Percentiles rank a stretch among this genome's conserved stretches.
Conservation (phyloP, 2,888 invertebrate genomes). For the Yponomeuta evonymella region DNA sequence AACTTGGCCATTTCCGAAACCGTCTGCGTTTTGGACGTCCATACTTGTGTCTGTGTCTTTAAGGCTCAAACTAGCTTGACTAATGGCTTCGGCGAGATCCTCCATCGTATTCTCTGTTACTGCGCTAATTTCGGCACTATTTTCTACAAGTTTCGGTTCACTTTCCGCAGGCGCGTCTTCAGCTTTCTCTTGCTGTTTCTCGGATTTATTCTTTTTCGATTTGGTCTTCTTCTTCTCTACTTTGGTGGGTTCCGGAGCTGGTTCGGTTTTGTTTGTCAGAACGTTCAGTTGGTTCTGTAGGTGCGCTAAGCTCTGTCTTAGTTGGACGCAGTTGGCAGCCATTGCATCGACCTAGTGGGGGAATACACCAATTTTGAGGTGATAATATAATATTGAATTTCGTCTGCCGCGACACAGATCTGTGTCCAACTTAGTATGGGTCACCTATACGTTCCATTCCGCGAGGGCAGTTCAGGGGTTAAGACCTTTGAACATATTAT, state of each 20-base stretch:
- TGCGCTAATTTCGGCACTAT: conserved; percentile 20
- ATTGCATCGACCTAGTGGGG: conserved; percentile 71
- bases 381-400: no score
- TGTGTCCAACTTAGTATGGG: no score
- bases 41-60: conserved; percentile 39
- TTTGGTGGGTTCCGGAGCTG: conserved; percentile 38
- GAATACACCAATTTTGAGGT: not conserved
- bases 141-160: conserved; percentile 24
- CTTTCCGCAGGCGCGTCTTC: conserved; percentile 26
- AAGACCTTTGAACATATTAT: no score
- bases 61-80: conserved; percentile 49
- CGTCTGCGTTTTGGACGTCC: conserved; percentile 16
- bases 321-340: conserved; percentile 77
- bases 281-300: conserved; percentile 75
- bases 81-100: conserved; percentile 54
- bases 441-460: no score
- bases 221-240: conserved; percentile 61
- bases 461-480: no score
- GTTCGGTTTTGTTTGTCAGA: conserved; percentile 39
- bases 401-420: no score
- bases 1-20: conserved; percentile 20
- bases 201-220: conserved; percentile 44
- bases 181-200: conserved; percentile 40
- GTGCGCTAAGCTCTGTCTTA: conserved; percentile 76
- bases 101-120: conserved; percentile 45